Conservation (phyloP, 2,797 vertebrate genomes). For the Peromyscus nudipes region DNA sequence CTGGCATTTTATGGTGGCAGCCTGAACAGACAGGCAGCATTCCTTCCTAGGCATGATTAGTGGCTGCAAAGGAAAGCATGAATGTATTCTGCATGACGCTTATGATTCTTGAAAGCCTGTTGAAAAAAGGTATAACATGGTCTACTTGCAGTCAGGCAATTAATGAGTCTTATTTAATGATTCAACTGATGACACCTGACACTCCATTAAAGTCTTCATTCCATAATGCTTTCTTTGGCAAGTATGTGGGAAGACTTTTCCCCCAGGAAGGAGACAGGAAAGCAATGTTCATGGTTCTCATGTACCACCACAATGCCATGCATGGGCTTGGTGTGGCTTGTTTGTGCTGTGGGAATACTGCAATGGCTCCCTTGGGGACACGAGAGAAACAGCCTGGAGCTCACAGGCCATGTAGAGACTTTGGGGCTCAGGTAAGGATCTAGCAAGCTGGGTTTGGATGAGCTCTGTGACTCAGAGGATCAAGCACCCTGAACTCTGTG, state of each 20-base stretch:
- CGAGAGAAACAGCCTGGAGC: neutral
- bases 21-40: neutral
- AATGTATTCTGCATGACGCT: fast-evolving
- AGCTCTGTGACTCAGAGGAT: neutral
- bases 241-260: neutral
- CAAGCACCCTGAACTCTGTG: neutral
- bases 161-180: neutral
- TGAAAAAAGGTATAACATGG: neutral
- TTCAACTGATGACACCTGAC: neutral
- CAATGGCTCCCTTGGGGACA: neutral
- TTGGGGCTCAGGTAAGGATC: neutral
- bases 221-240: neutral
- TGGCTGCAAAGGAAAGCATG: neutral
- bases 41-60: neutral
- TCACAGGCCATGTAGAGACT: neutral
- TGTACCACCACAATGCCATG: neutral
- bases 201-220: neutral
- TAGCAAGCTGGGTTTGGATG: neutral
- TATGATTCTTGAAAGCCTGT: neutral
- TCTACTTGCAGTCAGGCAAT: neutral
- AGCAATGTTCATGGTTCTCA: neutral
- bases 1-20: neutral
- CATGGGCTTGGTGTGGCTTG: neutral
- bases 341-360: neutral
- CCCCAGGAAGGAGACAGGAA: neutral